Conservation (phyloP, 2,113 vertebrate genomes). For the Paradoxurus hermaphroditus region DNA sequence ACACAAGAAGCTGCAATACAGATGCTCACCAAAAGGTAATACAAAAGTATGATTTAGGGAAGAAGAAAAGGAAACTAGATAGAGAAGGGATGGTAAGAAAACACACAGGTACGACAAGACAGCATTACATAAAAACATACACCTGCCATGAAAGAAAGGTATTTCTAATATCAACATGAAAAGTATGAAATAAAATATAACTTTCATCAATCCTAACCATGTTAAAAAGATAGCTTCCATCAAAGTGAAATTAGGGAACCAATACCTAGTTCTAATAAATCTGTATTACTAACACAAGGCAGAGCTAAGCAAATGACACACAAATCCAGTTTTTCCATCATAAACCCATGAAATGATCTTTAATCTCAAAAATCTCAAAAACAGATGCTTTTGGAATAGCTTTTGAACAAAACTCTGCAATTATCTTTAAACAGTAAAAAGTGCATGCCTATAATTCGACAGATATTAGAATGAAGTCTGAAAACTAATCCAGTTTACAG, state of each 20-base stretch:
- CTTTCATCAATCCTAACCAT: not conserved
- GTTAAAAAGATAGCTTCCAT: not conserved
- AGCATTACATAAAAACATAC: not conserved
- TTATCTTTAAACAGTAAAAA: constrained; percentile 9
- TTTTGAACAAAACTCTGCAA: not conserved
- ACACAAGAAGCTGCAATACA: not conserved
- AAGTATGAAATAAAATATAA: not conserved
- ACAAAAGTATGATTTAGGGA: not conserved
- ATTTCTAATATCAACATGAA: not conserved
- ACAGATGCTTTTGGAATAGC: not conserved
- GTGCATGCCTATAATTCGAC: not conserved
- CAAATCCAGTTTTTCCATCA: not conserved
- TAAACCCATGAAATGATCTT: not conserved
- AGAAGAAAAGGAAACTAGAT: not conserved
- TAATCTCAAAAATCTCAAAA: constrained; percentile 1
- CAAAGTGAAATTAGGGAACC: not conserved
- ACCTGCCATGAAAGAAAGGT: not conserved
- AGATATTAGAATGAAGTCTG: not conserved
- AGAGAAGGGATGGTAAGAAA: not conserved
- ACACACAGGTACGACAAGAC: not conserved
- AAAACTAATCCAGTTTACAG: not conserved
- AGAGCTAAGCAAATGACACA: not conserved
- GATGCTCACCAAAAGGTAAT: not conserved
- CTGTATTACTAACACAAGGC: not conserved
- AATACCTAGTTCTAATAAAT: constrained; percentile 24